Percentiles rank a stretch among this genome's conserved stretches.
phyloP scores from a whole-genome alignment of 2,888 invertebrate species.

The Rambutsinella grinnellia region DNA sequence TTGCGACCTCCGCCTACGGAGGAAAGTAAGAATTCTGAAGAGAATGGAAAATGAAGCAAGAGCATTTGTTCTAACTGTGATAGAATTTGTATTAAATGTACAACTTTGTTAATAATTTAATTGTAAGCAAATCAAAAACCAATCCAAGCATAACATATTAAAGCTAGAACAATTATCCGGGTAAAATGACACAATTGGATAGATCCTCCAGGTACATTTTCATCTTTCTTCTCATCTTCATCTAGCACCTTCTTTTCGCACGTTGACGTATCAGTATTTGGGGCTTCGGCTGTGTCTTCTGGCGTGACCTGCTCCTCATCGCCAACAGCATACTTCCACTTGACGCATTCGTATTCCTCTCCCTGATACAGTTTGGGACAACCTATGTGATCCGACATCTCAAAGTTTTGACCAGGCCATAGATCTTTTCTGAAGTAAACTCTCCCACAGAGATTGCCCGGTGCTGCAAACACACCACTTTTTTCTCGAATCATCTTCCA shows the following conservation, averaged over 20 bases:
- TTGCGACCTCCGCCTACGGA: too few relatives aligned
- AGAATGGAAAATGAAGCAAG: too few relatives aligned
- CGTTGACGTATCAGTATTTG: background rate
- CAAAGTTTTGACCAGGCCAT: slow-evolving; percentile 32
- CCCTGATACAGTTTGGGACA: slow-evolving; percentile 25
- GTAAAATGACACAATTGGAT: background rate
- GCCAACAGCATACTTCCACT: background rate
- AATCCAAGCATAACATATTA: too few relatives aligned
- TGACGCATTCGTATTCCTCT: slow-evolving; percentile 30
- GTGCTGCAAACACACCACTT: slow-evolving; percentile 35
- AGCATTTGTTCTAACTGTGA: too few relatives aligned
- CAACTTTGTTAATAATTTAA: too few relatives aligned
- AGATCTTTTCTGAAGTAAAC: slow-evolving; percentile 12
- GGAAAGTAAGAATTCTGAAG: too few relatives aligned
- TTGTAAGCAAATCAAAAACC: too few relatives aligned
- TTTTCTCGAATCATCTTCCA: slow-evolving; percentile 20
- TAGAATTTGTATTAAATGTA: too few relatives aligned
- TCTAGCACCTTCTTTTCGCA: slow-evolving; percentile 18
- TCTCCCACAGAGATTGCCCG: slow-evolving; percentile 30
- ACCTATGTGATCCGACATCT: slow-evolving; percentile 30
- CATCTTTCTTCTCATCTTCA: background rate
- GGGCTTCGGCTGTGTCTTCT: too few relatives aligned
- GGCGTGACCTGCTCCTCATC: background rate
- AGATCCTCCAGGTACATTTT: background rate
- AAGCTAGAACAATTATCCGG: too few relatives aligned